A percentile compares a stretch with the other conserved stretches of the same genome.
Evolutionary conservation across 2,113 vertebrate species (phyloP).

Genomic region (Gymnogyps californianus): DNA sequence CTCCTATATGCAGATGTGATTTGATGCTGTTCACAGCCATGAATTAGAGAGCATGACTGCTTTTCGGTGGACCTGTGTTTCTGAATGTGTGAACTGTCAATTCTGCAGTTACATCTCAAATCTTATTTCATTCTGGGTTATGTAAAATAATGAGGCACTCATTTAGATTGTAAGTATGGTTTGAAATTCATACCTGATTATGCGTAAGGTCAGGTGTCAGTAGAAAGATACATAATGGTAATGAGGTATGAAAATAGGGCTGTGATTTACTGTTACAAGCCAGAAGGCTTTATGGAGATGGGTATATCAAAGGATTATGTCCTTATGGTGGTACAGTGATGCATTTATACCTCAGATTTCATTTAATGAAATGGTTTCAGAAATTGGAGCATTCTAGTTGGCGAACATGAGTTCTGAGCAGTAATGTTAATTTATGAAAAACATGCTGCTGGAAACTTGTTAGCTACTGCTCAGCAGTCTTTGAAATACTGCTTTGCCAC

Average conservation of each 20-base stretch:
- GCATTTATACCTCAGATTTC: background rate
- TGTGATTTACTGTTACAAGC: slow-evolving; percentile 17
- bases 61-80: background rate
- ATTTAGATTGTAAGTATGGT: background rate
- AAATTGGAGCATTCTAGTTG: background rate
- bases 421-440: background rate
- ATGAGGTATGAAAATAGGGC: slow-evolving; percentile 34
- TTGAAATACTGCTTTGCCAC: slow-evolving; percentile 42
- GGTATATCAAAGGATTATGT: slow-evolving; percentile 3
- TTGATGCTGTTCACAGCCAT: background rate
- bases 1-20: background rate
- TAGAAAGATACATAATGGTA: slow-evolving; percentile 11
- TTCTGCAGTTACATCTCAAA: background rate
- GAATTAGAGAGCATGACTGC: background rate
- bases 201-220: background rate
- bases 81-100: background rate
- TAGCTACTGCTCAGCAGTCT: background rate
- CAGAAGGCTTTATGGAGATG: slow-evolving; percentile 2
- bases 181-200: slow-evolving; percentile 10
- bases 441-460: background rate
- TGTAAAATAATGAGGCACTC: background rate
- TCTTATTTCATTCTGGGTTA: background rate
- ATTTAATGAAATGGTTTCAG: background rate
- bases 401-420: background rate
- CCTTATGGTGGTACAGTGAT: background rate